Conservation (phyloP, 1,140 invertebrate genomes). For the Ceratoteleas bidentatus region DNA sequence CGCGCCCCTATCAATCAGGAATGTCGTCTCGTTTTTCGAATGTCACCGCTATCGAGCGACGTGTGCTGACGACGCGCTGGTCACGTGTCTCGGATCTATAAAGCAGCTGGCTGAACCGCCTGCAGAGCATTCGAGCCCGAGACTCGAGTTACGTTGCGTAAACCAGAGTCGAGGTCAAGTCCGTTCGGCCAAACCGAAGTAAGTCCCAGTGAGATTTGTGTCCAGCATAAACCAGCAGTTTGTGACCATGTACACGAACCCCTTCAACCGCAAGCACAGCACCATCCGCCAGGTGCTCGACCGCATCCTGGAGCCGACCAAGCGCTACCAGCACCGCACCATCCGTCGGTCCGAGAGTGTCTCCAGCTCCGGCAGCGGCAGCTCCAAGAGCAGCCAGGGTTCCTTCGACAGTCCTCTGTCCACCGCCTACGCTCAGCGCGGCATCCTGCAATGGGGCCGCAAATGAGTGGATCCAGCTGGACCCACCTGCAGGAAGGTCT, state of each 20-base stretch:
- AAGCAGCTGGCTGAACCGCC: slow-evolving; percentile 44
- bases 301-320: slow-evolving; percentile 81
- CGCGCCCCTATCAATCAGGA: slow-evolving; percentile 35
- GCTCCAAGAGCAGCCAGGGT: slow-evolving; percentile 72
- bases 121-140: slow-evolving; percentile 51
- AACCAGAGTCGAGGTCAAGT: background rate
- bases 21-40: slow-evolving; percentile 33
- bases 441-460: slow-evolving; percentile 73
- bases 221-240: background rate
- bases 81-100: slow-evolving; percentile 62
- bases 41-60: slow-evolving; percentile 41
- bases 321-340: slow-evolving; percentile 61
- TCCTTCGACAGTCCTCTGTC: slow-evolving; percentile 58
- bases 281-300: slow-evolving; percentile 87
- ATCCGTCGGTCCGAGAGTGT: slow-evolving; percentile 77
- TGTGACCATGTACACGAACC: slow-evolving; percentile 86
- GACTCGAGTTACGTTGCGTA: slow-evolving; percentile 6
- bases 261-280: slow-evolving; percentile 87
- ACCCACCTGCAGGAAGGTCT: no score
- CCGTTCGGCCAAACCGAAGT: background rate
- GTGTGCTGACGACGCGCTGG: slow-evolving; percentile 11
- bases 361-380: slow-evolving; percentile 73
- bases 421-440: slow-evolving; percentile 52
- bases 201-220: slow-evolving; percentile 4
- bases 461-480: no score